phyloP scores from a whole-genome alignment of 2,888 invertebrate genomes.

The Mallateleia sp. region DNA sequence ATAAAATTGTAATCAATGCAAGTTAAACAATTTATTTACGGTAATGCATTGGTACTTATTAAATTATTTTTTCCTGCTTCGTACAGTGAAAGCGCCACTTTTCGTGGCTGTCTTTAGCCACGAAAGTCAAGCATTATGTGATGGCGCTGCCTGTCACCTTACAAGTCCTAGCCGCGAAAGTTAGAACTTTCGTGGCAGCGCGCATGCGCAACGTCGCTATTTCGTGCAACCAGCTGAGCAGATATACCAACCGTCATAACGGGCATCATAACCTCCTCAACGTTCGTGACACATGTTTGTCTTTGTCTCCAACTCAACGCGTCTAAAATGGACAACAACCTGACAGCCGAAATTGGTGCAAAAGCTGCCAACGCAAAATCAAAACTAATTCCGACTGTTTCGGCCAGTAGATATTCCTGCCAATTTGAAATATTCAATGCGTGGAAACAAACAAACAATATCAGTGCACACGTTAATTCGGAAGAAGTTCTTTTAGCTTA shows the following conservation, averaged over 20 bases:
- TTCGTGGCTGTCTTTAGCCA: background rate
- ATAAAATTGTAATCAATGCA: too few species aligned
- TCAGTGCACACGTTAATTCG: background rate
- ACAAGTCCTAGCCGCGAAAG: background rate
- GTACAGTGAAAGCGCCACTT: constrained; percentile 4
- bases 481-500: constrained; percentile 40
- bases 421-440: too few species aligned
- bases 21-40: too few species aligned
- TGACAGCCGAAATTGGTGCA: background rate
- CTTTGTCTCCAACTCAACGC: background rate
- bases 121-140: background rate
- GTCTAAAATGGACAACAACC: constrained; percentile 13
- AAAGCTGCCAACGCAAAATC: background rate
- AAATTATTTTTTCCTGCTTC: too few species aligned
- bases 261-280: too few species aligned
- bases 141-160: background rate
- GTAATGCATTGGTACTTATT: too few species aligned
- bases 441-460: constrained; percentile 7
- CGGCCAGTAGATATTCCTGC: too few species aligned
- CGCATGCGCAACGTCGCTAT: too few species aligned
- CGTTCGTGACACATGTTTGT: too few species aligned
- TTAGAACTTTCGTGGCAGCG: too few species aligned
- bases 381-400: background rate
- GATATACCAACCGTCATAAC: too few species aligned
- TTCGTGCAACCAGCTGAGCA: too few species aligned